Conservation (phyloP, 2,888 invertebrate species). For the Macrosiphum euphorbiae region DNA sequence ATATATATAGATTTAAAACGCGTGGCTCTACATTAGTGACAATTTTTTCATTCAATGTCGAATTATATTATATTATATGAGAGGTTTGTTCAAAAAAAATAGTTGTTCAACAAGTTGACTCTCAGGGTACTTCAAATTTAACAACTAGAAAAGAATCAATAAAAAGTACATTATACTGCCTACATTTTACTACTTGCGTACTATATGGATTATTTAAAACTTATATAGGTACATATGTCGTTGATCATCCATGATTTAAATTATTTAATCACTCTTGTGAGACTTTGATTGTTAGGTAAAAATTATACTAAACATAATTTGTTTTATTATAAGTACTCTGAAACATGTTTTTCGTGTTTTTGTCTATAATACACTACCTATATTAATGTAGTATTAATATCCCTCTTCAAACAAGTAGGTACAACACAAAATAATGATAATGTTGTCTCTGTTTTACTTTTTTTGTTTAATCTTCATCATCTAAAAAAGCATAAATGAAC, state of each 20-base stretch:
- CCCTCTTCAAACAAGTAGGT: neutral
- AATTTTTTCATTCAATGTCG: neutral
- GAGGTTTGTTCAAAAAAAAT: neutral
- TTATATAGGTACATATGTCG: too few species aligned
- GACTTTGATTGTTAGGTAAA: too few species aligned
- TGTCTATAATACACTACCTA: too few species aligned
- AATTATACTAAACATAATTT: too few species aligned
- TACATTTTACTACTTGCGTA: too few species aligned
- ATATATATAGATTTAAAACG: neutral
- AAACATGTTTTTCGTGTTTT: neutral
- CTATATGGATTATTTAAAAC: too few species aligned
- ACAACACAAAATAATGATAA: neutral
- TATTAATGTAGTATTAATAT: neutral
- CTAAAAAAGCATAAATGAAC: slow-evolving; percentile 15
- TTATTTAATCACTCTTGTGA: too few species aligned
- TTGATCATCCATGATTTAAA: too few species aligned
- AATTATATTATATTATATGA: neutral
- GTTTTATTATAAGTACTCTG: neutral
- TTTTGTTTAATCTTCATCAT: neutral
- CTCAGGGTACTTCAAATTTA: neutral
- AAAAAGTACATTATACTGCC: neutral
- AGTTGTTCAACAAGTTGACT: neutral
- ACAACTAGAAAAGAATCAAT: neutral
- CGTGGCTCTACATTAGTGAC: neutral
- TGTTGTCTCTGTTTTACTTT: neutral